These are phyloP conservation scores for Sphaerolaimus hirsutus DNA, from an alignment of 2,888 invertebrate species.

Conservation along the genomic window DNA sequence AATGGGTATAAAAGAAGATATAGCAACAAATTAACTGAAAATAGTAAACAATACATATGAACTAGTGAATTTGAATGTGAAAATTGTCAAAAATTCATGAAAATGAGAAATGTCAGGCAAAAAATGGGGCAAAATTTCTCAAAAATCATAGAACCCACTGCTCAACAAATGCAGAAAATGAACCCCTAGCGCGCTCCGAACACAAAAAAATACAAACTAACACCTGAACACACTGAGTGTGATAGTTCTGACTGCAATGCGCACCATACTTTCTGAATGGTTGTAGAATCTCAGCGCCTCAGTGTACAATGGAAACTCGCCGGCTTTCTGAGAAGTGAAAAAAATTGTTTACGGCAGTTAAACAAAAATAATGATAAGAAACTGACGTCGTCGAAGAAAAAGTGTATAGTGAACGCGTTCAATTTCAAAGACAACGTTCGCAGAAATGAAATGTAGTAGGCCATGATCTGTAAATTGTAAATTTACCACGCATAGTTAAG, in stretches of 20 bases:
- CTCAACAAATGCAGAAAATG: no score
- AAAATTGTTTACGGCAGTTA: neutral
- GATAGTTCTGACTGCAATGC: slow-evolving; percentile 87
- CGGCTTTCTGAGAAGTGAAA: slow-evolving; percentile 48
- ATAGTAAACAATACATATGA: no score
- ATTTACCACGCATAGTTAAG: neutral
- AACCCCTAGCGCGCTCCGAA: no score
- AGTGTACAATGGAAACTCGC: slow-evolving; percentile 93
- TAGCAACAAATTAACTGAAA: no score
- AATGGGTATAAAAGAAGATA: no score
- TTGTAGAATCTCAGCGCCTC: slow-evolving; percentile 98
- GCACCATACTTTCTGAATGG: slow-evolving; percentile 92
- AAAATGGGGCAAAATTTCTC: no score
- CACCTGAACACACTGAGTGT: slow-evolving; percentile 73
- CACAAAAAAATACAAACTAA: no score
- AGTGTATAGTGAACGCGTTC: slow-evolving; percentile 92
- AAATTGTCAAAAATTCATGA: no score
- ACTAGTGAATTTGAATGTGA: no score
- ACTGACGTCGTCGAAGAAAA: slow-evolving; percentile 81
- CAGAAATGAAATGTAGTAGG: slow-evolving; percentile 94
- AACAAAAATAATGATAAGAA: slow-evolving; percentile 1
- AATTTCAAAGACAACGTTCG: slow-evolving; percentile 91
- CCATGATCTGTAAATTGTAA: slow-evolving; percentile 45
- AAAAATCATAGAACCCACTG: no score
- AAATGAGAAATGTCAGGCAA: no score